Evolutionary conservation across 2,888 invertebrate genomes (phyloP), one percentile per base, ranked within the genome.

Genomic region (Muscina levida): DNA sequence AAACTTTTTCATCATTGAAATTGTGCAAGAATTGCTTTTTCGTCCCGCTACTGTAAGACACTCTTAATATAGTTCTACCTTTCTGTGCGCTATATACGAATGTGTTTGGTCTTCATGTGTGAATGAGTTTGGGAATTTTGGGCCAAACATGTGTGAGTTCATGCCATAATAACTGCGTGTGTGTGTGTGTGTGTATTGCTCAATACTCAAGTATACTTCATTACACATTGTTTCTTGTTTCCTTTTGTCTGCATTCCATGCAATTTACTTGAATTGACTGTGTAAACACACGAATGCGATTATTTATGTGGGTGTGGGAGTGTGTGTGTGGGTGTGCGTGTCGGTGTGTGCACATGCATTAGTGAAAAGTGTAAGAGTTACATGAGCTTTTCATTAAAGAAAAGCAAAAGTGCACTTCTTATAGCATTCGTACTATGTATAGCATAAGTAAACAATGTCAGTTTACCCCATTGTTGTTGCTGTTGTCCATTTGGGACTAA

Each of bases 301-400:
- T 26, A 57, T 37, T 24, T 39, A 26, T 15, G 15, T 26, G 17
- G 13, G n/a, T n/a, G n/a, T n/a, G n/a, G n/a, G n/a, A n/a, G n/a
- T n/a, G n/a, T 46, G 67, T 71, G n/a, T 46, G 31, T 46, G 15
- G 22, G 37, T 72, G n/a, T 59, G 31, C 48, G 59, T 62, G 62
- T n/a, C n/a, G n/a, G n/a, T 31, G 31, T 31, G 8, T 31, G 31
- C 31, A 31, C 31, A 8, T 31, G n/a, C n/a, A n/a, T n/a, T n/a
- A 5, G 31, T 31, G 31, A 8, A 8, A 8, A 5, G 31, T 42
- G 19, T 39, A 19, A 19, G 10, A 59, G 19, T 37, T 59, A 62
- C 48, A 42, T 72, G 72, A 72, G 77, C 67, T 72, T 78, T 70
- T 70, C 22, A 57, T 56, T 78, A 26, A 46, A 42, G 62, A n/a